phyloP scores from a whole-genome alignment of 2,797 vertebrate genomes.

The Steatocranus sp. region DNA sequence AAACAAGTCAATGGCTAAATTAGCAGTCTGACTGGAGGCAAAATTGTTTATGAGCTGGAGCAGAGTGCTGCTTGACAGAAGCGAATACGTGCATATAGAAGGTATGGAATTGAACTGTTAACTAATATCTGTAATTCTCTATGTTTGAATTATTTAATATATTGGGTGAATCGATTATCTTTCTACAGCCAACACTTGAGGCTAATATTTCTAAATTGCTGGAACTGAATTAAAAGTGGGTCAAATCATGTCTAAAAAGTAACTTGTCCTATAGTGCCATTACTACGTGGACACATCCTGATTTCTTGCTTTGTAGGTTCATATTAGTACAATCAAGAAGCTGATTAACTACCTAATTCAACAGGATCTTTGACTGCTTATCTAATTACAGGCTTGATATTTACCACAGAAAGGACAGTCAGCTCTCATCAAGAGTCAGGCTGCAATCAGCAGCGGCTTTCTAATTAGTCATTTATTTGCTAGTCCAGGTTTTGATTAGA shows the following conservation, averaged over 20 bases:
- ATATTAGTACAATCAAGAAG: conserved; percentile 28
- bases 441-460: conserved; percentile 47
- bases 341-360: conserved; percentile 59
- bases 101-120: neutral
- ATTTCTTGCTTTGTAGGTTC: conserved; percentile 4
- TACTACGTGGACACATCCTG: neutral
- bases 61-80: conserved; percentile 21
- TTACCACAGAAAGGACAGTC: conserved; percentile 54
- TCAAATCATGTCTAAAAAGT: neutral
- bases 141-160: conserved; percentile 10
- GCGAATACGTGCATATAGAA: conserved; percentile 13
- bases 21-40: conserved; percentile 62
- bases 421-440: conserved; percentile 39
- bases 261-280: neutral
- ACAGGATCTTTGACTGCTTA: conserved; percentile 55
- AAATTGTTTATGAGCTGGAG: conserved; percentile 65
- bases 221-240: neutral
- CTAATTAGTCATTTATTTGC: conserved; percentile 62
- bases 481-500: conserved; percentile 48
- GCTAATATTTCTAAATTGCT: neutral
- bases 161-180: neutral
- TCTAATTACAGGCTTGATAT: conserved; percentile 67
- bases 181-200: neutral
- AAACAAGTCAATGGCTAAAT: conserved; percentile 72
- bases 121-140: neutral